Conservation (phyloP, 2,797 vertebrate species). For the Gila robusta region DNA sequence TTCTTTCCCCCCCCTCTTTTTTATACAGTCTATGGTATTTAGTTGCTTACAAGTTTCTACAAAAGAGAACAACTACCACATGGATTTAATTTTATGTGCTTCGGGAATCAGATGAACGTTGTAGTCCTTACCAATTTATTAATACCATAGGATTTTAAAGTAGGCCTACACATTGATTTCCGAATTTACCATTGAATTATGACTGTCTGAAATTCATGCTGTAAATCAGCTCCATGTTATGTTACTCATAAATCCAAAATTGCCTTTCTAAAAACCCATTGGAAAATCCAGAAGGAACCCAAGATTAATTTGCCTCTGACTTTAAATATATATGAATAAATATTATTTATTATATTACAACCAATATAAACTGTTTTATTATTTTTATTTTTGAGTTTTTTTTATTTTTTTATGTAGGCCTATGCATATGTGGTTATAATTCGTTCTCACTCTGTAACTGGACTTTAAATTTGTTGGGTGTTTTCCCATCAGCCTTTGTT, state of each 20-base stretch:
- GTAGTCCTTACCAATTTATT: background rate
- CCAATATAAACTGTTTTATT: background rate
- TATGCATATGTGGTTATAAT: background rate
- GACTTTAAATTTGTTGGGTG: constrained; percentile 48
- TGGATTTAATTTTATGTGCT: background rate
- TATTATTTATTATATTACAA: background rate
- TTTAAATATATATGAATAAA: background rate
- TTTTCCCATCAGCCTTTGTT: constrained; percentile 1
- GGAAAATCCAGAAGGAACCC: background rate
- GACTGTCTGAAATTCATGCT: background rate
- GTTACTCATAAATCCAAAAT: background rate
- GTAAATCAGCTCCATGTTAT: background rate
- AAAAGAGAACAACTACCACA: background rate
- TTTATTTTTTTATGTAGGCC: background rate
- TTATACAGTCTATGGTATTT: background rate
- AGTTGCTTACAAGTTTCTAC: background rate
- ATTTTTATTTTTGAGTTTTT: background rate
- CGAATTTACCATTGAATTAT: background rate
- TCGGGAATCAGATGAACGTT: background rate
- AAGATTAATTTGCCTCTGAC: background rate
- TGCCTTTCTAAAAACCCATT: background rate
- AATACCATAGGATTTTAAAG: background rate
- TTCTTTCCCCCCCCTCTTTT: too few species aligned
- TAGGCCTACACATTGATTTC: background rate
- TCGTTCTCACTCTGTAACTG: background rate